A percentile compares a stretch with the other conserved stretches of the same genome.
Evolutionary conservation across 1,140 invertebrate species (phyloP).

Genomic region (Aphaenogaster floridana): DNA sequence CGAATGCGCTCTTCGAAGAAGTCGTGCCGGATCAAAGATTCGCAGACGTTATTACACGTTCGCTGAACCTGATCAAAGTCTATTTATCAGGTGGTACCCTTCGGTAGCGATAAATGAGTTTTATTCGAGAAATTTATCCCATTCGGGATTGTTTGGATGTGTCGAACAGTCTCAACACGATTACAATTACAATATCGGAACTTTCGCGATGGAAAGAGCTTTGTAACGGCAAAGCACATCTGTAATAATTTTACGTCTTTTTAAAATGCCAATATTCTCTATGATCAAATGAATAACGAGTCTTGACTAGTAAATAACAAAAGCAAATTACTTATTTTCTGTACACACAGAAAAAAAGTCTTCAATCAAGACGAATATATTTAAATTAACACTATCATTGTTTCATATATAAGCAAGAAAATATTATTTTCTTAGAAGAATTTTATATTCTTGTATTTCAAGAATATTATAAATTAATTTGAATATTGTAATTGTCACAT

Average conservation of each 20-base stretch:
- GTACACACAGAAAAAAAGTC: no score
- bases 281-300: neutral
- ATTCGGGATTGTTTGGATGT: neutral
- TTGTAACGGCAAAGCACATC: constrained; percentile 12
- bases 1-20: neutral
- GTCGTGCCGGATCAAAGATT: constrained; percentile 48
- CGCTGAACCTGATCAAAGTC: constrained; percentile 42
- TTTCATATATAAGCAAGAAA: no score
- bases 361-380: no score
- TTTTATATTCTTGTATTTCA: no score
- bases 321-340: no score
- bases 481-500: no score
- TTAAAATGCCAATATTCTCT: neutral
- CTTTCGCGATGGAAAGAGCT: constrained; percentile 4
- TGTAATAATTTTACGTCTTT: neutral
- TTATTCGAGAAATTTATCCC: constrained; percentile 7
- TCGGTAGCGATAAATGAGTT: constrained; percentile 26
- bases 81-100: constrained; percentile 48
- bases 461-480: no score
- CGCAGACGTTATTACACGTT: constrained; percentile 29
- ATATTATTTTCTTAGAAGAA: no score
- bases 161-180: constrained; percentile 31
- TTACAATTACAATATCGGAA: constrained; percentile 34
- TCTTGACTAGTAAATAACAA: neutral
- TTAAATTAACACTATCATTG: no score